phyloP scores from a whole-genome alignment of 2,113 vertebrate genomes.

The Ptyas mucosa region DNA sequence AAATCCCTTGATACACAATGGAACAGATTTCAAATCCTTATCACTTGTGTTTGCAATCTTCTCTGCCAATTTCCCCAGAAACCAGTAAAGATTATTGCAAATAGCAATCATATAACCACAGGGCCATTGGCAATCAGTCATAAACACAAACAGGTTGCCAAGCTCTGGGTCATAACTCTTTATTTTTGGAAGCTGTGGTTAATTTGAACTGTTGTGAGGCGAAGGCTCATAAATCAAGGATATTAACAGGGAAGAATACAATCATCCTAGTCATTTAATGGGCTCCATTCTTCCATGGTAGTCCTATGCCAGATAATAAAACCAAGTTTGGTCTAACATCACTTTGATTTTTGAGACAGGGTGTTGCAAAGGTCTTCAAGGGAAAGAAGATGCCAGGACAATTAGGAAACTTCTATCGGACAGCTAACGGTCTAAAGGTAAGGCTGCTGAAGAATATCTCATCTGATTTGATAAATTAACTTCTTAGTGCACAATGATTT shows the following conservation, averaged over 20 bases:
- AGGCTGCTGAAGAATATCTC: slow-evolving; percentile 1
- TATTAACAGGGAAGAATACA: background rate
- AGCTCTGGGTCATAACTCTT: background rate
- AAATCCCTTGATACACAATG: background rate
- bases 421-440: slow-evolving; percentile 85
- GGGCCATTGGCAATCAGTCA: background rate
- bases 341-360: slow-evolving; percentile 66
- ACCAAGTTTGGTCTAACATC: background rate
- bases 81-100: background rate
- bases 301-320: background rate
- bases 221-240: background rate
- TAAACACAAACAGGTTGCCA: background rate
- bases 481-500: background rate
- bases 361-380: slow-evolving; percentile 85
- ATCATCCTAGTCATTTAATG: background rate
- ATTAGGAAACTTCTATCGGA: slow-evolving; percentile 85
- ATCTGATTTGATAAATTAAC: background rate
- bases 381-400: slow-evolving; percentile 94
- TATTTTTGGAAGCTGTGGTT: background rate
- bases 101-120: background rate
- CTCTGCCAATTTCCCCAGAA: background rate
- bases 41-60: background rate
- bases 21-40: background rate
- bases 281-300: background rate
- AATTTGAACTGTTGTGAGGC: background rate